Evolutionary conservation across 2,888 invertebrate genomes (phyloP).

Genomic region (Synanthedon vespiformis): DNA sequence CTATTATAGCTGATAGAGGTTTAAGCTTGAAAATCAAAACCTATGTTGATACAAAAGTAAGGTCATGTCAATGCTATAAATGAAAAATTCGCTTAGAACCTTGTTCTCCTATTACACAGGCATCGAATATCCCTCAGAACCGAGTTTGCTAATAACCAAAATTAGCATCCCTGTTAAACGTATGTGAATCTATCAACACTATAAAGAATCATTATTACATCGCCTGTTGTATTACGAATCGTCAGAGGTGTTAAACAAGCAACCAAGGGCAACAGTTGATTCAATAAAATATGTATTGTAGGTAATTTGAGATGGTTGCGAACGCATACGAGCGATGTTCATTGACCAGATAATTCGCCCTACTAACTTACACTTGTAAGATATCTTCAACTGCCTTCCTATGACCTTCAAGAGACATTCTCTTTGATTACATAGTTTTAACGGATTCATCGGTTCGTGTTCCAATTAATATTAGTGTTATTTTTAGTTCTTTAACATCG

Average conservation of each 20-base stretch:
- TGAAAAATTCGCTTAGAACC: no score
- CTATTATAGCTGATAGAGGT: no score
- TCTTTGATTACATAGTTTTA: neutral
- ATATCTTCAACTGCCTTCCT: neutral
- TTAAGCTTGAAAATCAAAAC: no score
- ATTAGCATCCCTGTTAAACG: conserved; percentile 47
- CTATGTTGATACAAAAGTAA: no score
- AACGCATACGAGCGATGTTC: neutral
- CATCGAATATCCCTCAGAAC: no score
- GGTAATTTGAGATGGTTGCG: neutral
- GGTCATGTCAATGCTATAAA: no score
- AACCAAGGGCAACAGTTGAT: conserved; percentile 40
- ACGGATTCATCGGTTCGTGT: no score
- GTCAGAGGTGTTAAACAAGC: conserved; percentile 42
- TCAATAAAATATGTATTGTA: neutral
- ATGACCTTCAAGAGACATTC: neutral
- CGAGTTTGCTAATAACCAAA: conserved; percentile 28
- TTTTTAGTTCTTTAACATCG: neutral
- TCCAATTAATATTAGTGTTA: neutral
- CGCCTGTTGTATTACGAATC: conserved; percentile 38
- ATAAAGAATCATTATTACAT: conserved; percentile 61
- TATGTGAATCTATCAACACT: conserved; percentile 40
- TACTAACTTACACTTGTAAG: neutral
- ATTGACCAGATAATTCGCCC: neutral
- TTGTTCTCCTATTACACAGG: no score